phyloP scores from a whole-genome alignment of 2,797 vertebrate genomes.

The Crax fasciolata region DNA sequence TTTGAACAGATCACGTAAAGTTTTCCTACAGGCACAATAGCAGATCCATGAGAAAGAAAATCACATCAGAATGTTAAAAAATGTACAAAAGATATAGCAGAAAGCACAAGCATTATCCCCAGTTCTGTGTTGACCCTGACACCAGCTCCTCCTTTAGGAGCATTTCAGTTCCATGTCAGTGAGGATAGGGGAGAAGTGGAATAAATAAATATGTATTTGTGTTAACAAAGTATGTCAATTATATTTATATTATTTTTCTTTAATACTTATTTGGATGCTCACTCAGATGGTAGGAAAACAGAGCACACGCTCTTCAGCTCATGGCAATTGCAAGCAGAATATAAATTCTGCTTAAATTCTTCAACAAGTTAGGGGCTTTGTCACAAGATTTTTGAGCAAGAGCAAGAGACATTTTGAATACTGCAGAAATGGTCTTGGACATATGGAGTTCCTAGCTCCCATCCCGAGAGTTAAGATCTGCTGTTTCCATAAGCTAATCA shows the following conservation, averaged over 20 bases:
- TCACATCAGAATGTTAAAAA: not conserved
- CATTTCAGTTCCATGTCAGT: not conserved
- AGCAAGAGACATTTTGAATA: not conserved
- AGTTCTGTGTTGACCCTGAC: not conserved
- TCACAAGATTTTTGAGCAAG: not conserved
- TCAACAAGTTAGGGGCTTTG: not conserved
- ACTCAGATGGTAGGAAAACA: not conserved
- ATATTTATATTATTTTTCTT: not conserved
- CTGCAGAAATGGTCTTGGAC: not conserved
- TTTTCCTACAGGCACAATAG: not conserved
- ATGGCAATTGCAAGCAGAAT: not conserved
- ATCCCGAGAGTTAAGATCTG: not conserved
- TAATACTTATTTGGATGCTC: not conserved
- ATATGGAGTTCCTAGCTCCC: not conserved
- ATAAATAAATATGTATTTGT: not conserved
- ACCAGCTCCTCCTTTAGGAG: not conserved
- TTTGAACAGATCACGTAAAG: not conserved
- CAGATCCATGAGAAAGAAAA: not conserved
- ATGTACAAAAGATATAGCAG: not conserved
- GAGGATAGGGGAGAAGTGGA: not conserved
- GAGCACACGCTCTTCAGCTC: not conserved
- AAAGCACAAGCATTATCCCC: not conserved
- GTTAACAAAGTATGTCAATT: not conserved
- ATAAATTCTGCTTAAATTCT: not conserved
- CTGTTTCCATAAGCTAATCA: conserved; percentile 2